Conservation (phyloP, 2,797 vertebrate species). For the Phrynocephalus vlangalii region DNA sequence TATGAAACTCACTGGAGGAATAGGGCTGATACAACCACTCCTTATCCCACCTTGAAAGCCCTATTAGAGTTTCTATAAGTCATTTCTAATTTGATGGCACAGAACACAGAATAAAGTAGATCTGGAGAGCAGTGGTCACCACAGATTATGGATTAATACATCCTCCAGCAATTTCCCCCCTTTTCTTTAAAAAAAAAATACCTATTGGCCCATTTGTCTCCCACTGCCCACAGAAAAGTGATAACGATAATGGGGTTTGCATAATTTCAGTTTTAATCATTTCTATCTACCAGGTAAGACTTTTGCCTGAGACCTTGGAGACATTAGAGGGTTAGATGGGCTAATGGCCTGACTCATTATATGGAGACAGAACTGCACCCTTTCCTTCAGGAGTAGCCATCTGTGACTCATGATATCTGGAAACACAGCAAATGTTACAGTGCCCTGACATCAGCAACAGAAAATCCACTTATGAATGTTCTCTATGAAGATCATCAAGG, state of each 20-base stretch:
- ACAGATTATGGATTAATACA: not conserved
- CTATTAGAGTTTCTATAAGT: too few species aligned
- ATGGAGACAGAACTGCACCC: not conserved
- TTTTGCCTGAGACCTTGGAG: not conserved
- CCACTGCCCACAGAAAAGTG: not conserved
- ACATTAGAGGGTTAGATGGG: not conserved
- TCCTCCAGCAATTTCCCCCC: not conserved
- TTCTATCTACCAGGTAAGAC: not conserved
- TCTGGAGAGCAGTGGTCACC: not conserved
- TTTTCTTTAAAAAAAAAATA: not conserved
- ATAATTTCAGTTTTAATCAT: not conserved
- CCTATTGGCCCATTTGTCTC: not conserved
- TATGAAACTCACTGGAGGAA: too few species aligned
- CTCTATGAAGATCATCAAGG: not conserved
- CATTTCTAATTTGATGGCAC: too few species aligned
- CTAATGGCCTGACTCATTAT: not conserved
- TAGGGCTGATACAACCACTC: too few species aligned
- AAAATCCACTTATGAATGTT: constrained; percentile 54
- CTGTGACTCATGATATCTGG: not conserved
- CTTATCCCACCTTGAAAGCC: too few species aligned
- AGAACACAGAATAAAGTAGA: too few species aligned
- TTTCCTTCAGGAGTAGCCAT: not conserved
- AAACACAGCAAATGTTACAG: constrained; percentile 8
- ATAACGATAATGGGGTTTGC: not conserved
- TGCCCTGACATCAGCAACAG: constrained; percentile 51